Evolutionary conservation across 2,797 vertebrate species (phyloP).

Genomic region (Bryconaethiops microstoma): DNA sequence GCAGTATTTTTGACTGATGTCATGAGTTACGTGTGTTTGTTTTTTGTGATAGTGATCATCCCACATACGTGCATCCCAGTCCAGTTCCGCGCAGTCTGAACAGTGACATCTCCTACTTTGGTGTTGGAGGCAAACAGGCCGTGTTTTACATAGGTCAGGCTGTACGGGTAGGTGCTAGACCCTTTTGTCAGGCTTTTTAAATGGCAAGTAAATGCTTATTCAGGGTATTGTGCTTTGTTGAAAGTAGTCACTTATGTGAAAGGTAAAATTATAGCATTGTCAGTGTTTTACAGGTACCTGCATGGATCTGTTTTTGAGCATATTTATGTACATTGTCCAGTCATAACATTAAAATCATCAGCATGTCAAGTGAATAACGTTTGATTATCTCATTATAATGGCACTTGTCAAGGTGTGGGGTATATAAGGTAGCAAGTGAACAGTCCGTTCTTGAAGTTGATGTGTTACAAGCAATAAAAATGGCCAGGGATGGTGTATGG

Average conservation of each 20-base stretch:
- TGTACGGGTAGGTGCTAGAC: conserved; percentile 75
- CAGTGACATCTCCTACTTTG: conserved; percentile 96
- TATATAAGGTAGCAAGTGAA: no score
- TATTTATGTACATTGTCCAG: no score
- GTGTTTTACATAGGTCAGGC: conserved; percentile 91
- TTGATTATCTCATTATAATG: no score
- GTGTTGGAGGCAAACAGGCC: conserved; percentile 95
- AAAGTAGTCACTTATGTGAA: neutral
- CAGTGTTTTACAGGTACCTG: no score
- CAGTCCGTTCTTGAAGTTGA: no score
- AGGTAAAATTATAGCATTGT: neutral
- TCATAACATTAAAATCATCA: no score
- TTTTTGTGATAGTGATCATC: conserved; percentile 74
- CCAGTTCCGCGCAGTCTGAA: conserved; percentile 89
- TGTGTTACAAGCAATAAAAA: no score
- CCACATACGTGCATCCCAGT: conserved; percentile 81
- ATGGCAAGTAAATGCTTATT: neutral
- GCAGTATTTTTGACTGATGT: neutral
- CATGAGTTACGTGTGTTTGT: conserved; percentile 24
- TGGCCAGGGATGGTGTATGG: no score
- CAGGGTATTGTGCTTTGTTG: neutral
- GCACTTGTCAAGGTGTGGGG: no score
- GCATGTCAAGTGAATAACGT: no score
- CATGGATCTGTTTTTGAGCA: no score
- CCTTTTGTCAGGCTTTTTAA: neutral